Evolutionary conservation across 1,140 invertebrate species (phyloP), one percentile per base, ranked within the genome.

Genomic region (Calephelis virginiensis): DNA sequence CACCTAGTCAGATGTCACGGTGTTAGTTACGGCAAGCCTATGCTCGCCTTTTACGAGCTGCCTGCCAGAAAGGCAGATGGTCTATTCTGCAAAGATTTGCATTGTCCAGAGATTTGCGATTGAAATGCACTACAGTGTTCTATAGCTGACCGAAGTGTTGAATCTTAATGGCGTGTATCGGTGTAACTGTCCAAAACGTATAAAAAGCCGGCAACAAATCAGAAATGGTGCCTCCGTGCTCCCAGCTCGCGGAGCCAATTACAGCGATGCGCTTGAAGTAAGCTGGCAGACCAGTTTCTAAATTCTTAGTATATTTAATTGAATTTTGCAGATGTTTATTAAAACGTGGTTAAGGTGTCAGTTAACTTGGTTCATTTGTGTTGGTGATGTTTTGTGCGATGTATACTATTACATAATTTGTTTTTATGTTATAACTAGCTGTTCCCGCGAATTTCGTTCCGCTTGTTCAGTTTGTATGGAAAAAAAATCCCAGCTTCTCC

Each of bases 231-330:
- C 79, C 78, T 86, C 77, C 80, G 81, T 86, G 79, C 80, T 85
- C 77, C 75, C 74, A 79, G 75, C 82, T 73, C 74, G 80, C 75
- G 81, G 82, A 83, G 86, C 87, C 86, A 91, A 91, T 91, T 91
- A 91, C 80, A 69, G 71, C 86, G 89, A 84, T 88, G 86, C 89
- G 89, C 85, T 91, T 86, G 83, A 87, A 89, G 86, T 81, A 89
- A 89, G 86, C 81, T 86, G 86, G 86, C 50, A 14, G 13, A 56
- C 79, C 83, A 89, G 83, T 91, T 91, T 89, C 89, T 91, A 91
- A 89, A 89, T 91, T 91, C 86, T 89, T 86, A 80, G 86, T 89
- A 86, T 85, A 87, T 89, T 90, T 88, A 87, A 90, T 90, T 88
- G 77, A 88, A 91, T 91, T 89, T 49, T 64, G 40, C 63, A 50